These are phyloP conservation scores for Diarsia mendica DNA, from an alignment of 2,888 invertebrate genomes.

Conservation along the genomic window DNA sequence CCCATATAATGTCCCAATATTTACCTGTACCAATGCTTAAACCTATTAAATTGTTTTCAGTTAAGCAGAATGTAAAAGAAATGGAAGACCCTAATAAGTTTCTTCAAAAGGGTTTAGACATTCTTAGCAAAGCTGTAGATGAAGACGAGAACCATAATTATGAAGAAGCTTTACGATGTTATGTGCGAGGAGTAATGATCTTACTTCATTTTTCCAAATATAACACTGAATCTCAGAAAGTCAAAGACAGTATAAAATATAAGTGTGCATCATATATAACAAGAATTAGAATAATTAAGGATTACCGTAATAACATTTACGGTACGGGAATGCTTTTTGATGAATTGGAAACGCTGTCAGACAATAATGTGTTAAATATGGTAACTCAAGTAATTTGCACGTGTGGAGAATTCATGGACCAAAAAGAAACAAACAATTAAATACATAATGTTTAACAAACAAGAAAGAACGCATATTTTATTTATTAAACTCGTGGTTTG, in stretches of 20 bases:
- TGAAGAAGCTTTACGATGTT: constrained; percentile 15
- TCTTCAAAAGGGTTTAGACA: constrained; percentile 23
- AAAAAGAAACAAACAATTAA: not conserved
- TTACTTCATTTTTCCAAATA: constrained; percentile 33
- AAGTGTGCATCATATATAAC: constrained; percentile 9
- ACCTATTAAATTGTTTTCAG: constrained; percentile 11
- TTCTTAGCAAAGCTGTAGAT: constrained; percentile 11
- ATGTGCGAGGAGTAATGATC: constrained; percentile 29
- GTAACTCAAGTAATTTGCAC: constrained; percentile 22
- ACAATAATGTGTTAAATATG: constrained; percentile 20
- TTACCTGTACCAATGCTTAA: not conserved
- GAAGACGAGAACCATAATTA: constrained; percentile 15
- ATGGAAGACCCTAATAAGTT: not conserved
- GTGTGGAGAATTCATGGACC: constrained; percentile 19
- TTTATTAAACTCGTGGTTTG: not conserved
- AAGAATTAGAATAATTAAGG: constrained; percentile 16
- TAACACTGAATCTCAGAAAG: not conserved
- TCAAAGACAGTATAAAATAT: not conserved
- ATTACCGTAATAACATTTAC: constrained; percentile 13
- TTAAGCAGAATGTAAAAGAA: not conserved
- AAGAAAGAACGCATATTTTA: too few species aligned
- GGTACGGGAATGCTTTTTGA: constrained; percentile 1
- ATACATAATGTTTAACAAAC: not conserved
- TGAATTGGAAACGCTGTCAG: constrained; percentile 23
- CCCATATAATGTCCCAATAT: too few species aligned